Base-by-base conservation (phyloP, 30 jellyfish, hydroid and myxozoan species). In the Turritopsis rubra region DNA sequence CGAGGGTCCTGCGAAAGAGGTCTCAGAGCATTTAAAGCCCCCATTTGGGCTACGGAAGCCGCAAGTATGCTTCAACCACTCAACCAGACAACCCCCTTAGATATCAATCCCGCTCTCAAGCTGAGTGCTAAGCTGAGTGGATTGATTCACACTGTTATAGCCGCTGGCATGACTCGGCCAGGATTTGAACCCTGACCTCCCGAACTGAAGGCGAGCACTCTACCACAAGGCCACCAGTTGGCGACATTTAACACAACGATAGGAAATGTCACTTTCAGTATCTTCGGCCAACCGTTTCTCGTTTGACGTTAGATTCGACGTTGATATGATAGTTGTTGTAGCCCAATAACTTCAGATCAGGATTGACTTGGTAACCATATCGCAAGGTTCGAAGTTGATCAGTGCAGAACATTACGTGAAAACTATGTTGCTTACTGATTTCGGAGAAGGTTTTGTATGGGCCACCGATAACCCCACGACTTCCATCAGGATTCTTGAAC, bases 401-500 rank as follows among this genome's bases (percentile, higher is more conserved):
- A 66, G 76, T 8, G 17, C 7, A 66, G 76, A 66, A 66, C 17
- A 17, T n/a, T 4, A 26, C 4, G 17, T n/a, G 17, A 26, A n/a
- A 1, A n/a, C 27, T 17, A 54, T n/a, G 20, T 66, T 66, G 76
- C 76, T 66, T 66, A 1, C 17, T 7, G 7, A 66, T 66, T 66
- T 7, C 7, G 7, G 76, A 66, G 17, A 66, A 66, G 7, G 17
- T 66, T 66, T 66, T 7, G 17, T 66, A 17, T 3, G 76, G 76
- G 7, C 76, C 76, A 66, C 76, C 76, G 29, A 66, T 66, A 3
- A 66, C 76, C 7, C 76, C 76, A 21, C 76, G 17, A 66, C 76
- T 66, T 26, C 82, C 82, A 66, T 66, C 76, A n/a, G 76, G 76
- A 17, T 66, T 66, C 76, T 66, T 66, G 17, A 66, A 66, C 4